phyloP scores from a whole-genome alignment of 2,888 invertebrate genomes.

The Ethmia dodecea region DNA sequence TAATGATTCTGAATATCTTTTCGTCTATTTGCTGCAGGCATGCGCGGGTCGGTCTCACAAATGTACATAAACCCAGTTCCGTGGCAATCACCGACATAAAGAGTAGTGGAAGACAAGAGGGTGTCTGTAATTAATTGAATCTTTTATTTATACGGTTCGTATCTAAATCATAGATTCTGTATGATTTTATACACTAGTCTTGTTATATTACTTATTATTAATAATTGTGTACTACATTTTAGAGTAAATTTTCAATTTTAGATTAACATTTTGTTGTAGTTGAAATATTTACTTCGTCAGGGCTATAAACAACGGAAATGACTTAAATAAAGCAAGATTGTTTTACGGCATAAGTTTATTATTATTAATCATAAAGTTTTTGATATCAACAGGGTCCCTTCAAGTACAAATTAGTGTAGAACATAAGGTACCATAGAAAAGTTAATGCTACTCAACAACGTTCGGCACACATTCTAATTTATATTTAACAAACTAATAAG shows the following conservation, averaged over 20 bases:
- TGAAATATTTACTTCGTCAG: slow-evolving; percentile 25
- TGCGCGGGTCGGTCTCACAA: slow-evolving; percentile 80
- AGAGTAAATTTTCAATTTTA: slow-evolving; percentile 47
- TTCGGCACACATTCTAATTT: slow-evolving; percentile 36
- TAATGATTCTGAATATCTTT: too few species aligned
- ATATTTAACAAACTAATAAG: background rate
- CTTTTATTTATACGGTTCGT: slow-evolving; percentile 6
- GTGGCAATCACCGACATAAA: slow-evolving; percentile 73
- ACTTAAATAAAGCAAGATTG: slow-evolving; percentile 28
- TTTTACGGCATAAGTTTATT: slow-evolving; percentile 20
- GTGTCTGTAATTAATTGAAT: slow-evolving; percentile 1
- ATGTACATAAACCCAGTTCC: slow-evolving; percentile 82
- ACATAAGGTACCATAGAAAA: slow-evolving; percentile 23
- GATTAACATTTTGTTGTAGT: slow-evolving; percentile 34
- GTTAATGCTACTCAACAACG: slow-evolving; percentile 23
- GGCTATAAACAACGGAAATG: slow-evolving; percentile 20
- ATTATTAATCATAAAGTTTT: slow-evolving; percentile 27
- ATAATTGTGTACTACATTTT: slow-evolving; percentile 40
- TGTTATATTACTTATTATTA: slow-evolving; percentile 3
- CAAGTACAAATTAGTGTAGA: slow-evolving; percentile 34
- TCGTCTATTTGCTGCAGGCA: slow-evolving; percentile 52
- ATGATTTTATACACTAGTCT: slow-evolving; percentile 1
- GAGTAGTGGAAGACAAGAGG: background rate
- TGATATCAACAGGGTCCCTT: slow-evolving; percentile 50
- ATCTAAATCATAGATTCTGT: slow-evolving; percentile 5